Evolutionary conservation across 37 sponge, comb jelly and placozoan species (phyloP).

Genomic region (Amphimedon queenslandica): DNA sequence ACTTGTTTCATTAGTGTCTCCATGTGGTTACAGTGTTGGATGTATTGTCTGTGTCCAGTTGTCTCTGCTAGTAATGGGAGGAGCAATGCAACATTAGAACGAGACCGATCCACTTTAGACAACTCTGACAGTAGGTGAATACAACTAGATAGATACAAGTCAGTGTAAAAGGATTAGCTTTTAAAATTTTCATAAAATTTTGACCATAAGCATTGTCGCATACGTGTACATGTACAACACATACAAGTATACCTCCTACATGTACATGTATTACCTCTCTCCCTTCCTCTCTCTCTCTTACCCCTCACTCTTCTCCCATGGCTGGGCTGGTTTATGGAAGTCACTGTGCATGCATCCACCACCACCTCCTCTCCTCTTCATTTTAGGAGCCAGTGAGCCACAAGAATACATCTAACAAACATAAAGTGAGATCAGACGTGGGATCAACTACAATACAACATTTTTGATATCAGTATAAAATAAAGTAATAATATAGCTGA

Average conservation of each 20-base stretch:
- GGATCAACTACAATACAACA: conserved; percentile 9
- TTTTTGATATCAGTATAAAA: no score
- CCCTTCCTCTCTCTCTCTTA: no score
- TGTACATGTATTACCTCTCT: no score
- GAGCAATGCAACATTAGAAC: conserved; percentile 21
- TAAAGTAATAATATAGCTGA: not conserved
- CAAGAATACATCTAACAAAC: conserved; percentile 87
- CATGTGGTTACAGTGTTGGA: conserved; percentile 63
- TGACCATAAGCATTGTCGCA: not conserved
- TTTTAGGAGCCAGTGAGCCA: conserved; percentile 93
- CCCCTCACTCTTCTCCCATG: conserved; percentile 95
- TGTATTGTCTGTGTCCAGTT: conserved; percentile 53
- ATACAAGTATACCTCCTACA: no score
- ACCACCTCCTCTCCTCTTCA: conserved; percentile 80
- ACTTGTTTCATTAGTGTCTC: conserved; percentile 81
- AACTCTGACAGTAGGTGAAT: conserved; percentile 80
- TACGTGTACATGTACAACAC: not conserved
- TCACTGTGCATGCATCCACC: conserved; percentile 72
- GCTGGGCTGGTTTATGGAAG: conserved; percentile 84
- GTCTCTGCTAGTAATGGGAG: conserved; percentile 69
- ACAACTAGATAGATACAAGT: conserved; percentile 39
- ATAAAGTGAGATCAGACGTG: conserved; percentile 12
- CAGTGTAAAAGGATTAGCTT: no score
- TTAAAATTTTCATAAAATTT: not conserved
- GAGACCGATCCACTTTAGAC: conserved; percentile 15